Evolutionary conservation across 2,888 invertebrate genomes (phyloP).

Genomic region (Xestia xanthographa): DNA sequence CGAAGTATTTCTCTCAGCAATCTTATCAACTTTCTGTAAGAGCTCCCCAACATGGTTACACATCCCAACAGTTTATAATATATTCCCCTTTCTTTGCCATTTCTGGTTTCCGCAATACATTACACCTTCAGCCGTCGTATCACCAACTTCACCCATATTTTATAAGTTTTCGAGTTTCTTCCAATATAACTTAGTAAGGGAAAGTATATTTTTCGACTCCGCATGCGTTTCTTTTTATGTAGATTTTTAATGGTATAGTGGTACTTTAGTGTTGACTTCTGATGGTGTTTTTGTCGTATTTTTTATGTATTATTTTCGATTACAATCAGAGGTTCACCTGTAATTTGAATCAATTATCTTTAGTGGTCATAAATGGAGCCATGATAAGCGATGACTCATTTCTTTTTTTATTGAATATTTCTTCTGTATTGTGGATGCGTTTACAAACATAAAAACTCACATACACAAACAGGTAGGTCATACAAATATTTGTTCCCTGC

Average conservation of each 20-base stretch:
- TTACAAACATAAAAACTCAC: too few species aligned
- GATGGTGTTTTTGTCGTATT: not conserved
- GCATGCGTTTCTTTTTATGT: constrained; percentile 50
- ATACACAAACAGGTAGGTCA: too few species aligned
- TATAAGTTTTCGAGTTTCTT: constrained; percentile 67
- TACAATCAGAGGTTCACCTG: too few species aligned
- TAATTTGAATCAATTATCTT: not conserved
- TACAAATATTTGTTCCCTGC: too few species aligned
- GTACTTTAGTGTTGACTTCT: constrained; percentile 25
- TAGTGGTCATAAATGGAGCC: not conserved
- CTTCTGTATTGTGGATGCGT: too few species aligned
- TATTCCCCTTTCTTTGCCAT: constrained; percentile 56
- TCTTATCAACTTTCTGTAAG: constrained; percentile 13
- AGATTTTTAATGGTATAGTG: constrained; percentile 39
- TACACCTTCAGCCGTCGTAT: constrained; percentile 64
- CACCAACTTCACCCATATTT: constrained; percentile 68
- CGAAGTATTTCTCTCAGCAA: not conserved
- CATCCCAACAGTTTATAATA: constrained; percentile 54
- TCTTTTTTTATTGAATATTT: too few species aligned
- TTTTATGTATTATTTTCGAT: not conserved
- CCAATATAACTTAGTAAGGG: constrained; percentile 65
- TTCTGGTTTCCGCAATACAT: constrained; percentile 62
- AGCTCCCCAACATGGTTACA: constrained; percentile 14
- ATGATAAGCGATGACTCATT: not conserved
- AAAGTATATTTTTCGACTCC: constrained; percentile 59